Percentiles rank a stretch among this genome's conserved stretches.
Evolutionary conservation across 2,888 invertebrate species (phyloP).

Genomic region (Sesia bembeciformis): DNA sequence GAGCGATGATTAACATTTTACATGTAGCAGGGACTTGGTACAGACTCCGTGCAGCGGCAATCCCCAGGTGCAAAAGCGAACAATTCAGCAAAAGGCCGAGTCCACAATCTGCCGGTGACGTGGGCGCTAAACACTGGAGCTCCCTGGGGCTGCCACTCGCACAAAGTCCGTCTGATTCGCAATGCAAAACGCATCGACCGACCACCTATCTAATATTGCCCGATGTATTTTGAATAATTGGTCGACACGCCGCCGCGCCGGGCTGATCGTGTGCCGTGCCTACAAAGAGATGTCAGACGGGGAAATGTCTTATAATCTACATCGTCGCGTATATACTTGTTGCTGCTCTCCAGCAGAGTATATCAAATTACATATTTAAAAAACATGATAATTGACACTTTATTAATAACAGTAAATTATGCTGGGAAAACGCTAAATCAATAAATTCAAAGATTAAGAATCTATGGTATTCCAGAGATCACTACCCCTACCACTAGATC

Average conservation of each 20-base stretch:
- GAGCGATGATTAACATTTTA: constrained; percentile 20
- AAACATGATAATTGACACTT: no score
- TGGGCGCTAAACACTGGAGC: constrained; percentile 41
- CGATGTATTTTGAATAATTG: constrained; percentile 73
- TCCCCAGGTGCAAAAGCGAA: constrained; percentile 32
- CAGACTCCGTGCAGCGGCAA: constrained; percentile 23
- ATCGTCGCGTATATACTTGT: neutral
- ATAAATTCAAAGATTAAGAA: no score
- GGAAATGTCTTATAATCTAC: constrained; percentile 47
- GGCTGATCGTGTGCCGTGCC: constrained; percentile 53
- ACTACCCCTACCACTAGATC: no score
- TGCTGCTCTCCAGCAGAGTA: neutral
- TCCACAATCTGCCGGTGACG: constrained; percentile 25
- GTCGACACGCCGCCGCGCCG: constrained; percentile 33
- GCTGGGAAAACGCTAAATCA: no score
- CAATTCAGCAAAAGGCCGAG: constrained; percentile 53
- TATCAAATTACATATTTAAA: neutral
- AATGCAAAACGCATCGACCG: constrained; percentile 69
- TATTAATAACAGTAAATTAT: no score
- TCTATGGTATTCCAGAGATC: no score
- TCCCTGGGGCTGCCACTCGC: constrained; percentile 41
- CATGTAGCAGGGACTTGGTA: constrained; percentile 7
- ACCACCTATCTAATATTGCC: constrained; percentile 70
- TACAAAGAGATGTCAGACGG: constrained; percentile 46
- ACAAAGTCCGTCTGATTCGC: constrained; percentile 67